Percentiles rank a stretch among this genome's conserved stretches.
Conservation (phyloP, 2,113 vertebrate species). For the Helogale parvula region DNA sequence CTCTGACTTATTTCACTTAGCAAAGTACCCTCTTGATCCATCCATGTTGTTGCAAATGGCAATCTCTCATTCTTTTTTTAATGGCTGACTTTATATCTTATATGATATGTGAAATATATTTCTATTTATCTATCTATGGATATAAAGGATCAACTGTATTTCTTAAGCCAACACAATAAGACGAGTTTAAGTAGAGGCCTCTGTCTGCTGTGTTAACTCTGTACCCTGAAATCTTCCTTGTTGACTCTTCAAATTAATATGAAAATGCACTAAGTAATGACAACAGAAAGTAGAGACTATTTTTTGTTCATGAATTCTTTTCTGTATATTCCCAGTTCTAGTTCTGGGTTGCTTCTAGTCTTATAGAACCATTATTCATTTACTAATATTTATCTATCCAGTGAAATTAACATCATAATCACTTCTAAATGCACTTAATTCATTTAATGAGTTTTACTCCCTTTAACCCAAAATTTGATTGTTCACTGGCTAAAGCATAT, state of each 20-base stretch:
- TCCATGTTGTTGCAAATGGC: neutral
- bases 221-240: constrained; percentile 49
- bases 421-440: constrained; percentile 7
- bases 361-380: neutral
- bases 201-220: constrained; percentile 35
- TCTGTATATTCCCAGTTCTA: constrained; percentile 33
- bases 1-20: neutral
- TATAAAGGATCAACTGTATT: neutral
- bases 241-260: constrained; percentile 34
- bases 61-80: neutral
- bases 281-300: neutral
- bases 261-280: neutral
- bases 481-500: neutral
- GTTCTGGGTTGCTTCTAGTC: constrained; percentile 54
- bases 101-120: too few relatives aligned
- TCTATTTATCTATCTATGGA: neutral
- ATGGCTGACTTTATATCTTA: neutral
- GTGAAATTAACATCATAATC: constrained; percentile 12
- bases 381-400: constrained; percentile 56
- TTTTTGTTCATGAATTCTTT: constrained; percentile 46
- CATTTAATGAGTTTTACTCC: constrained; percentile 33
- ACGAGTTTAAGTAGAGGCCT: neutral
- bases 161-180: neutral
- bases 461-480: neutral
- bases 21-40: neutral